These are phyloP conservation scores for Sialia sialis DNA, from an alignment of 2,113 vertebrate genomes.

Conservation along the genomic window DNA sequence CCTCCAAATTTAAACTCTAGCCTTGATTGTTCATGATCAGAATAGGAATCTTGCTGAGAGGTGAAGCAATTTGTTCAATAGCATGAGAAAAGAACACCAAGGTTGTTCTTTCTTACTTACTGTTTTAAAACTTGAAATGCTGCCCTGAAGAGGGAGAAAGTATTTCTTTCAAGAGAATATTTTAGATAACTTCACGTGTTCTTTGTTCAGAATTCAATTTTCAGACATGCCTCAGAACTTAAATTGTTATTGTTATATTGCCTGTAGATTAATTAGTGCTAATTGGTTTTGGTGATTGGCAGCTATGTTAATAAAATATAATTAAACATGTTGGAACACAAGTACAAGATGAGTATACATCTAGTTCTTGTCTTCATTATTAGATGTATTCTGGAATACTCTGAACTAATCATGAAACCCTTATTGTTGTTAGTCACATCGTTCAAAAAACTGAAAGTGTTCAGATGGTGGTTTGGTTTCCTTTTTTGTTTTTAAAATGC, in stretches of 20 bases:
- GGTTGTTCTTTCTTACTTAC: not conserved
- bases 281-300: constrained; percentile 67
- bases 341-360: not conserved
- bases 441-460: not conserved
- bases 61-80: not conserved
- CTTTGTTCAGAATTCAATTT: constrained; percentile 46
- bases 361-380: not conserved
- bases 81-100: not conserved
- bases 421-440: not conserved
- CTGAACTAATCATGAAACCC: not conserved
- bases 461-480: not conserved
- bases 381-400: not conserved
- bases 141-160: not conserved
- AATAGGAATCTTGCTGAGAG: not conserved
- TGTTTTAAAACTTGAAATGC: constrained; percentile 1
- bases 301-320: constrained; percentile 61
- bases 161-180: constrained; percentile 25
- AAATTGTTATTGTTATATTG: constrained; percentile 42
- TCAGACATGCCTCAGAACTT: constrained; percentile 52
- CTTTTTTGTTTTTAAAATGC: not conserved
- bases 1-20: not conserved
- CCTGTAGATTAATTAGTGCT: constrained; percentile 64
- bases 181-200: not conserved
- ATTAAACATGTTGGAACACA: constrained; percentile 41
- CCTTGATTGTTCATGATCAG: not conserved